Base-by-base conservation (phyloP, 2,113 vertebrate genomes). In the Heterotilapia buettikoferi region DNA sequence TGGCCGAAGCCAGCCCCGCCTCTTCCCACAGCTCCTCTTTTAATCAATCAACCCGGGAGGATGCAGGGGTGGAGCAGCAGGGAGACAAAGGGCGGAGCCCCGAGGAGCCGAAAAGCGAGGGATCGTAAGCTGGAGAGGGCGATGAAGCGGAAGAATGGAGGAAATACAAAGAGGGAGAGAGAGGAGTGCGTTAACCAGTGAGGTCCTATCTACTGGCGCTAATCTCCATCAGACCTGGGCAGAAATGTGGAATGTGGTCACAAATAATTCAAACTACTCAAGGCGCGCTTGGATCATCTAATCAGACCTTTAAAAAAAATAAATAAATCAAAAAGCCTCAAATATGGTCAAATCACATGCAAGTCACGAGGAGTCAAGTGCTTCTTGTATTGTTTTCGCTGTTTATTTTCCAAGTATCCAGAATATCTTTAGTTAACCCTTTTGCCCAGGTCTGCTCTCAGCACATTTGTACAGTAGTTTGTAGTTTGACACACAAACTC, bases 91-190 rank as follows among this genome's bases (percentile, higher is more conserved):
- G 90, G 53, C 87, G 84, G 56, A 92, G 91, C 33, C 85, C 84
- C 0, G 96, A 96, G 90, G 96, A 96, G 93, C 95, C 96, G 7
- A 96, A 96, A 89, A 89, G 76, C 45, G 94, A 96, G 90, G 86
- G 89, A 80, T 94, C 91, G 8, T 95, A 93, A 93, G 86, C 90
- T 43, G 54, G 87, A 91, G 89, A 80, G 87, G 85, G 85, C 45
- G 76, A 81, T 38, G 3, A 24, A 33, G 86, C 84, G 57, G 86
- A 90, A 91, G 83, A 86, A 88, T 29, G 31, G 76, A 53, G 18
- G 36, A 84, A 76, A 76, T 36, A 57, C 66, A 36, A 79, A 73
- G 26, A 84, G 56, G 56, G 82, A 83, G 82, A 87, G 38, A 71
- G 89, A 73, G 90, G 85, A 84, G 86, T 80, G 88, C 90, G 47